These are phyloP conservation scores for Drosophila longiperda DNA, from an alignment of 2,888 invertebrate species.

Conservation along the genomic window DNA sequence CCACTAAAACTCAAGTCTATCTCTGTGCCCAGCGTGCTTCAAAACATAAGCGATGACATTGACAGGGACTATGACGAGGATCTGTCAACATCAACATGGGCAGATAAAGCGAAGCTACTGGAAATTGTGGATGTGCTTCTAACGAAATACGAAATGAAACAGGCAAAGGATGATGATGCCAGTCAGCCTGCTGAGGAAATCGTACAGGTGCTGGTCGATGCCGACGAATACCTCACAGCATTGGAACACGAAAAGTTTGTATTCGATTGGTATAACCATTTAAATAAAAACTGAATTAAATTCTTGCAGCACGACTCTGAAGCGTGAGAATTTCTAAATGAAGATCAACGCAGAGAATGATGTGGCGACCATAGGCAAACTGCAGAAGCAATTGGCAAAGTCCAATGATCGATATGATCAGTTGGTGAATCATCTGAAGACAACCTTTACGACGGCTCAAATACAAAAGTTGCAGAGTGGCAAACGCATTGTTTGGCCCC, in stretches of 20 bases:
- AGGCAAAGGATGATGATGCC: not conserved
- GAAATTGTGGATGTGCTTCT: slow-evolving; percentile 25
- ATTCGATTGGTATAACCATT: not conserved
- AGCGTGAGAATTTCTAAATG: slow-evolving; percentile 29
- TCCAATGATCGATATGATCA: slow-evolving; percentile 7
- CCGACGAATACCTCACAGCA: slow-evolving; percentile 25
- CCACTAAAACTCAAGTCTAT: slow-evolving; percentile 23
- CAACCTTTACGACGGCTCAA: slow-evolving; percentile 23
- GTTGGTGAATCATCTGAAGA: not conserved
- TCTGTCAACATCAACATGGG: not conserved
- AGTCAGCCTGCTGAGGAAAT: slow-evolving; percentile 14
- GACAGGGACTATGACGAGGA: not conserved
- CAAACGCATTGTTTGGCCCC: slow-evolving; percentile 25
- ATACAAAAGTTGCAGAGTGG: slow-evolving; percentile 27
- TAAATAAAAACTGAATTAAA: not conserved
- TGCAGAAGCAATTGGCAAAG: slow-evolving; percentile 24
- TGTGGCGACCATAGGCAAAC: not conserved
- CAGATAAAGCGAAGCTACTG: not conserved
- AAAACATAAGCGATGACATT: not conserved
- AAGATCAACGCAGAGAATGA: slow-evolving; percentile 1
- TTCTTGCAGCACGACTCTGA: slow-evolving; percentile 23
- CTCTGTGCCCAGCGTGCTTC: slow-evolving; percentile 15
- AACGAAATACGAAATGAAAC: slow-evolving; percentile 5
- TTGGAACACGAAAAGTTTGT: slow-evolving; percentile 40
- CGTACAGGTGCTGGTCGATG: slow-evolving; percentile 31